phyloP scores from a whole-genome alignment of 1,140 invertebrate genomes.

The Lordiphosa collinella region DNA sequence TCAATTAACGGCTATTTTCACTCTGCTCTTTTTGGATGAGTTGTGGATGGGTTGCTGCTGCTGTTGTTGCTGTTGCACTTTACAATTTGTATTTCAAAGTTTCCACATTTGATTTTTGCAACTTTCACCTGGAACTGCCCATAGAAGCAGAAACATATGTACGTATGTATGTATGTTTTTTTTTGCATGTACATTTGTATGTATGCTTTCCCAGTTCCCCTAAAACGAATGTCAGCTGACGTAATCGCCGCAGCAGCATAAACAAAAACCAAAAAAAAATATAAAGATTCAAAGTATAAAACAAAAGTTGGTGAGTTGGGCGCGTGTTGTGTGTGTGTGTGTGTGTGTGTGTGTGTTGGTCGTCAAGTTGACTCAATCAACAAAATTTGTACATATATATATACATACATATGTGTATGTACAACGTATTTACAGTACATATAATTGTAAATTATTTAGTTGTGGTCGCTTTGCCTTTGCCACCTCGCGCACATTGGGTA shows the following conservation, averaged over 20 bases:
- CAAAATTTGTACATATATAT: slow-evolving; percentile 18
- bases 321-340: slow-evolving; percentile 17
- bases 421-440: slow-evolving; percentile 4
- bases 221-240: slow-evolving; percentile 52
- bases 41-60: neutral
- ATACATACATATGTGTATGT: slow-evolving; percentile 12
- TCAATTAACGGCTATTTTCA: slow-evolving; percentile 38
- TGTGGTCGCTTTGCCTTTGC: slow-evolving; percentile 23
- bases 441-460: slow-evolving; percentile 46
- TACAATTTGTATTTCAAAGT: slow-evolving; percentile 30
- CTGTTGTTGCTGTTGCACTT: slow-evolving; percentile 43
- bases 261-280: slow-evolving; percentile 22
- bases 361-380: slow-evolving; percentile 59
- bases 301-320: slow-evolving; percentile 48
- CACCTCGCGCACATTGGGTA: slow-evolving; percentile 10
- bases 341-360: slow-evolving; percentile 11
- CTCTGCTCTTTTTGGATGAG: slow-evolving; percentile 33
- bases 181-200: neutral
- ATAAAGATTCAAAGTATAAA: slow-evolving; percentile 45
- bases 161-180: slow-evolving; percentile 16
- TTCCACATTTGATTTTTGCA: slow-evolving; percentile 58
- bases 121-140: slow-evolving; percentile 51
- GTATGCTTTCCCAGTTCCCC: slow-evolving; percentile 24
- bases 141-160: slow-evolving; percentile 29
- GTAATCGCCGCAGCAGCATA: slow-evolving; percentile 62